phyloP scores from a whole-genome alignment of 2,797 vertebrate species.

The Sebastolobus alascanus region DNA sequence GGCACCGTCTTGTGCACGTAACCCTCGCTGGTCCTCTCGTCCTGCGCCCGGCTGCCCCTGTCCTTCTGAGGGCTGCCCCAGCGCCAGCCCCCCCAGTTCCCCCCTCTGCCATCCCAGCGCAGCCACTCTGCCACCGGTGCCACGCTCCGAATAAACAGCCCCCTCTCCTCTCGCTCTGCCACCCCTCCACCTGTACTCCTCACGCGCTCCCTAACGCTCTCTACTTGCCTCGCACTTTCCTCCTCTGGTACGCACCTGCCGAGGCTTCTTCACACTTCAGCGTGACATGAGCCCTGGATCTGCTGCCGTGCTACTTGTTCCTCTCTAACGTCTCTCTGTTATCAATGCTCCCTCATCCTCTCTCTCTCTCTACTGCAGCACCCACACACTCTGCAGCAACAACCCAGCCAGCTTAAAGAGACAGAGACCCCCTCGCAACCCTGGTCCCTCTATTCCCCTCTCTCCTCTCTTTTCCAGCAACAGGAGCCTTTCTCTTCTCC shows the following conservation, averaged over 20 bases:
- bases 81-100: conserved; percentile 81
- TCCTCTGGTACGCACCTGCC: conserved; percentile 25
- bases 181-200: conserved; percentile 79
- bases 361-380: conserved; percentile 80
- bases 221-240: conserved; percentile 36
- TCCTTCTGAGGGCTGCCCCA: conserved; percentile 82
- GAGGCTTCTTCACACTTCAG: conserved; percentile 17
- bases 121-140: conserved; percentile 84
- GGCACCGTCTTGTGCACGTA: conserved; percentile 73
- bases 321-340: conserved; percentile 38
- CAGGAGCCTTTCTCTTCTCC: conserved; percentile 28
- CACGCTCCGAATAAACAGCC: conserved; percentile 80
- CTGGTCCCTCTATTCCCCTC: conserved; percentile 23
- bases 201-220: conserved; percentile 62
- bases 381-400: conserved; percentile 86
- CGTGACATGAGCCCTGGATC: conserved; percentile 36
- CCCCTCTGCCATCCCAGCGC: conserved; percentile 86
- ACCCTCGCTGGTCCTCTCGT: conserved; percentile 71
- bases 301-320: conserved; percentile 46
- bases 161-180: conserved; percentile 80
- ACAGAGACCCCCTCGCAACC: conserved; percentile 77
- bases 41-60: conserved; percentile 47
- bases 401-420: conserved; percentile 83
- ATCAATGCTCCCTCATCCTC: conserved; percentile 61
- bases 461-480: conserved; percentile 28